A percentile compares a stretch with the other conserved stretches of the same genome.
Evolutionary conservation across 1,140 invertebrate genomes (phyloP).

Genomic region (Apis dorsata): DNA sequence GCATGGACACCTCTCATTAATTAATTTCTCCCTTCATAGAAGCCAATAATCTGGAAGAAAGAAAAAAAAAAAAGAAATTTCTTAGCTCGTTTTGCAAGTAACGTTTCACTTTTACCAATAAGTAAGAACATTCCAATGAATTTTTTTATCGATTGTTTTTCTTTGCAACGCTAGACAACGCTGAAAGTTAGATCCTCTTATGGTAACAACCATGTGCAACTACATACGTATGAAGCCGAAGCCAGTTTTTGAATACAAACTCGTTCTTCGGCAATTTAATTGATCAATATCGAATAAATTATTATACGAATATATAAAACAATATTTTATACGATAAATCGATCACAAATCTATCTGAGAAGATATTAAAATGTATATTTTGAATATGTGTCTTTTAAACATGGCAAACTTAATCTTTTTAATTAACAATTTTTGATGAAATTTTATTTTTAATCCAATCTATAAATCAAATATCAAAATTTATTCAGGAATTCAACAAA

Average conservation of each 20-base stretch:
- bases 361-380: not conserved
- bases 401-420: not conserved
- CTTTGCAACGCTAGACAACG: not conserved
- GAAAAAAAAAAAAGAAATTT: slow-evolving; percentile 32
- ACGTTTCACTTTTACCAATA: not conserved
- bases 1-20: slow-evolving; percentile 57
- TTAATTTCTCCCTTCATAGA: slow-evolving; percentile 41
- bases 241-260: slow-evolving; percentile 29
- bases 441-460: too few species aligned
- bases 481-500: not conserved
- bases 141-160: not conserved
- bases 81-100: slow-evolving; percentile 14
- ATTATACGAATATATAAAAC: not conserved
- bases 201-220: not conserved
- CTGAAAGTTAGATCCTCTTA: slow-evolving; percentile 8
- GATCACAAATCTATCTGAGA: not conserved
- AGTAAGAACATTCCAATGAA: not conserved
- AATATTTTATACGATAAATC: not conserved
- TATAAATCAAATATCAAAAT: not conserved
- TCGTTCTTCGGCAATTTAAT: slow-evolving; percentile 12
- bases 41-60: slow-evolving; percentile 49
- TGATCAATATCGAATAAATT: slow-evolving; percentile 25
- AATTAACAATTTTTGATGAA: not conserved
- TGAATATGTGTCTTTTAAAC: not conserved
- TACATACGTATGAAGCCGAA: slow-evolving; percentile 11